phyloP scores from a whole-genome alignment of 1,140 invertebrate species.

The Pseudomyrmex dendroicus region DNA sequence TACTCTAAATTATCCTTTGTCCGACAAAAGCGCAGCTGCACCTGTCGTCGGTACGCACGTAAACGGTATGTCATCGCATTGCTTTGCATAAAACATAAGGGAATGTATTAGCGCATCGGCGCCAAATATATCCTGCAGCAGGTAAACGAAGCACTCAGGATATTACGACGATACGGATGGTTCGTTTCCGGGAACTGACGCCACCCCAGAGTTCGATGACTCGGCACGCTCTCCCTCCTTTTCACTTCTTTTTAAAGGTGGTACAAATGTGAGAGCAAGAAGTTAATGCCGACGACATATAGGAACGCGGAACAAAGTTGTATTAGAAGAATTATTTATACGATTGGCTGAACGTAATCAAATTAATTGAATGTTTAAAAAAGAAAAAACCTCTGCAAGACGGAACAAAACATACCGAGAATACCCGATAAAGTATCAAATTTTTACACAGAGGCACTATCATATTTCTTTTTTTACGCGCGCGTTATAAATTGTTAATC shows the following conservation, averaged over 20 bases:
- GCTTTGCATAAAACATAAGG: slow-evolving; percentile 4
- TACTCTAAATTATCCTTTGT: not conserved
- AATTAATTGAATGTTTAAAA: slow-evolving; percentile 24
- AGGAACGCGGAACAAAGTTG: not conserved
- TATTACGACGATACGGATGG: slow-evolving; percentile 52
- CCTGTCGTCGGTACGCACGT: no score
- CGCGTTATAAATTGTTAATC: not conserved
- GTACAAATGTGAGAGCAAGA: not conserved
- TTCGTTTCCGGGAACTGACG: slow-evolving; percentile 51
- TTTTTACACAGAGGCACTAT: slow-evolving; percentile 2
- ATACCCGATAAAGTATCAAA: slow-evolving; percentile 25
- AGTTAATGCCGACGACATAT: slow-evolving; percentile 40
- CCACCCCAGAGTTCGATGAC: slow-evolving; percentile 50
- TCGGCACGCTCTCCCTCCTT: not conserved
- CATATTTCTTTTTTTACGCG: slow-evolving; percentile 10
- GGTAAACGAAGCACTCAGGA: slow-evolving; percentile 59
- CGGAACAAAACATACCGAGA: not conserved
- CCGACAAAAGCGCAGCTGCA: not conserved
- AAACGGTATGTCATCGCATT: no score
- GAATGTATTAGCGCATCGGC: slow-evolving; percentile 1
- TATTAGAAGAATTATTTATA: not conserved
- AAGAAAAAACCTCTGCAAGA: not conserved
- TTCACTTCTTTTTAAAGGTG: no score
- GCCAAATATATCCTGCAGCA: slow-evolving; percentile 8
- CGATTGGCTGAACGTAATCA: not conserved